Base-by-base conservation (phyloP, 2,113 vertebrate species). In the Perca schrenkii region DNA sequence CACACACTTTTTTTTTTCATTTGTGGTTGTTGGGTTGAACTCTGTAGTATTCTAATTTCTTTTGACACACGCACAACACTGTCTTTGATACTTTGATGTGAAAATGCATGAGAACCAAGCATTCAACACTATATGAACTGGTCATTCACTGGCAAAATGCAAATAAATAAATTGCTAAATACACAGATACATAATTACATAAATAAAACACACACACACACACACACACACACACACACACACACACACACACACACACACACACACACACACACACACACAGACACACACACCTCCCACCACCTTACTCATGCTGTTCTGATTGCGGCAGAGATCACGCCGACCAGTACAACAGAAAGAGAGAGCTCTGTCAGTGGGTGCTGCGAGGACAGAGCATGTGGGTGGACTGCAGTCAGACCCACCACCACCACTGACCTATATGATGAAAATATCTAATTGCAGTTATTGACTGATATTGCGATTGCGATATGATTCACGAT, bases 381-480 rank as follows among this genome's bases (percentile, higher is more conserved):
- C 67, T 72, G 80, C 68, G 52, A 74, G 86, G 84, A 92, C 84
- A n/a, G 90, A 91, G 77, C 61, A 50, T 79, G 93, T 94, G 92
- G 93, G 93, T 73, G 91, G 92, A 86, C 73, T 86, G 87, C 87
- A 88, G 91, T 92, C 89, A 91, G 81, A 76, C 80, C 84, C 61
- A 87, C 79, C 77, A 81, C 72, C 74, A 64, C 40, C 40, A 43
- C 34, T 36, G 7, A 36, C 34, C 6, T 36, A 6, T 36, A 36
- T 36, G 34, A 8, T 7, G 40, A 40, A 40, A 40, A 40, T 40
- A 40, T 40, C 8, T 43, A 43, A 43, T 43, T 11, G 40, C 0
- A 0, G 11, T 43, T 43, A 43, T 11, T 43, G 8, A 40, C 36
- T 43, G 0, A 8, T 11, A 11, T 43, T 43, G 10, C 10, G 0